Evolutionary conservation across 2,797 vertebrate species (phyloP), one percentile per base, ranked within the genome.

Genomic region (Propithecus deckenii): DNA sequence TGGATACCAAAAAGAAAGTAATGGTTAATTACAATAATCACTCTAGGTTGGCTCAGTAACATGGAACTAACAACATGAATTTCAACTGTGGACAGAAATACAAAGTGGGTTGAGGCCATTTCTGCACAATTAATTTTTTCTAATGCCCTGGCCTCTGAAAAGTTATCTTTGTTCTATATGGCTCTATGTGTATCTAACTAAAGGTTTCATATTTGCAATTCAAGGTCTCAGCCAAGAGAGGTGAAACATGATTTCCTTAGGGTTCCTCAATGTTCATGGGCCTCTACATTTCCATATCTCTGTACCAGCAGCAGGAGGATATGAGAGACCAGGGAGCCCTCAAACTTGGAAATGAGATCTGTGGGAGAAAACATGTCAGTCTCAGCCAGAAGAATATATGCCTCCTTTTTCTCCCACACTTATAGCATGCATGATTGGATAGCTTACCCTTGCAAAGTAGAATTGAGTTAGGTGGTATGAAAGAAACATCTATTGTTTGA

Each of bases 21-120:
- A 87, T 48, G 30, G 10, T 79, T 81, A 89, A 61, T 79, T 81
- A 41, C 2, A 93, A 32, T 79, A 61, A 89, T 86, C 61, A 86
- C 17, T 65, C 32, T 38, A 50, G 4, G 8, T 23, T 94, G 50
- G 30, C 76, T 85, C 72, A 75, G 63, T 76, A 80, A 67, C 55
- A 72, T n/a, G 32, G 22, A n/a, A 52, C 30, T 76, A 91, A 50
- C 18, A 89, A 25, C 23, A 78, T 30, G 38, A 59, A 81, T 74
- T 90, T 96, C 59, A 71, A 35, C 38, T 32, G 7, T 74, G 43
- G n/a, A 63, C n/a, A 91, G 15, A 6, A 22, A 81, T 43, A 52
- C 22, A 7, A n/a, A 80, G 1, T 43, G 32, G 43, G 48, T 57
- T 67, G 41, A 91, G 35, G 25, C 4, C 41, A 87, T 72, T 2